These are phyloP conservation scores for Cinclus mexicanus DNA, from an alignment of 2,113 vertebrate species.

Conservation along the genomic window DNA sequence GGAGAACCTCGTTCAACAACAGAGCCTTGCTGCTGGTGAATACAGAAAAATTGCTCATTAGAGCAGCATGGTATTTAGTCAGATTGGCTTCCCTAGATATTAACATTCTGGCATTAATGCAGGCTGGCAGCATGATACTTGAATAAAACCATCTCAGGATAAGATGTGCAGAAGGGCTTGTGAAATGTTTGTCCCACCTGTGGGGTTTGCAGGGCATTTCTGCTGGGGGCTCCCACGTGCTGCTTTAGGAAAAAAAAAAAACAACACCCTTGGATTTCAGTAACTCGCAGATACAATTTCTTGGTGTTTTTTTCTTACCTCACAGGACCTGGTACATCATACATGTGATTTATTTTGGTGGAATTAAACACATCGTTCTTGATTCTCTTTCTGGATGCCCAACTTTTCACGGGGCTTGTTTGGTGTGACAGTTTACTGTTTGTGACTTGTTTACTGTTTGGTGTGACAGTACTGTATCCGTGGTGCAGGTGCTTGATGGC, in stretches of 20 bases:
- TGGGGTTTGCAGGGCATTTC: neutral
- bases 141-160: neutral
- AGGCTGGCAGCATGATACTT: neutral
- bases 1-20: conserved; percentile 26
- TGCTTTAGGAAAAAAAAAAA: neutral
- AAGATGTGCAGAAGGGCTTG: neutral
- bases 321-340: neutral
- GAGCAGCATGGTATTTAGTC: conserved; percentile 51
- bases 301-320: neutral
- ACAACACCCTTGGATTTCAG: neutral
- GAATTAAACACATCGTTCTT: neutral
- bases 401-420: accelerated
- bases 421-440: neutral
- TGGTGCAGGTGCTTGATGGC: neutral
- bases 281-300: neutral
- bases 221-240: neutral
- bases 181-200: neutral
- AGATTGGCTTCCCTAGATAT: conserved; percentile 44
- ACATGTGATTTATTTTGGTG: neutral
- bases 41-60: conserved; percentile 66
- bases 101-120: conserved; percentile 34
- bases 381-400: neutral
- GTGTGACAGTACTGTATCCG: neutral
- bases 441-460: neutral
- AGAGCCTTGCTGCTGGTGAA: conserved; percentile 46